Evolutionary conservation across 1,140 invertebrate genomes (phyloP).

Genomic region (Proales similis): DNA sequence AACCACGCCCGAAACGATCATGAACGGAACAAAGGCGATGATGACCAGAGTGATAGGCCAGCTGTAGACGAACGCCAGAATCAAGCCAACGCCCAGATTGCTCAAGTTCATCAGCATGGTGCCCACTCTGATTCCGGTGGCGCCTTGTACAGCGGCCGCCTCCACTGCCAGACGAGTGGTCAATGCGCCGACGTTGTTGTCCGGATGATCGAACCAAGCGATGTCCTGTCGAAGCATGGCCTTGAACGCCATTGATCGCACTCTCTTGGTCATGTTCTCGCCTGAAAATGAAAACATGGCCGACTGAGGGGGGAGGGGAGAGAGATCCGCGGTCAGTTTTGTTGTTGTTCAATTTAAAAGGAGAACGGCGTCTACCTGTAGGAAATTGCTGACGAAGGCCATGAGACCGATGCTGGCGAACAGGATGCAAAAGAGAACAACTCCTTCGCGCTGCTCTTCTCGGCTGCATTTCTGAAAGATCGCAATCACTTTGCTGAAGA

Average conservation of each 20-base stretch:
- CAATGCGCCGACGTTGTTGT: constrained; percentile 56
- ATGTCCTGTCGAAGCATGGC: constrained; percentile 57
- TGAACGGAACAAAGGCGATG: constrained; percentile 44
- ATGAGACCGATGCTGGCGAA: constrained; percentile 63
- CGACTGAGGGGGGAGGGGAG: no score
- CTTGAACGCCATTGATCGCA: constrained; percentile 62
- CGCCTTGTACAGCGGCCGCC: constrained; percentile 55
- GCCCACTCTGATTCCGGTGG: constrained; percentile 55
- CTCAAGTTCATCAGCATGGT: background rate
- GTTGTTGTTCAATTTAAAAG: no score
- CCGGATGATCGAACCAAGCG: constrained; percentile 55
- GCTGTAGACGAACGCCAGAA: constrained; percentile 45
- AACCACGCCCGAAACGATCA: constrained; percentile 58
- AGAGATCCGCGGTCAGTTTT: no score
- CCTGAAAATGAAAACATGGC: constrained; percentile 56
- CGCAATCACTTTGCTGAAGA: constrained; percentile 61
- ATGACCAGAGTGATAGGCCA: constrained; percentile 51
- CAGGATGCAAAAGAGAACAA: constrained; percentile 61
- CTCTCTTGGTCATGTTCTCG: constrained; percentile 63
- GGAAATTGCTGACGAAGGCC: constrained; percentile 61
- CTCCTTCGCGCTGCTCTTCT: constrained; percentile 58
- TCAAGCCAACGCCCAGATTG: background rate
- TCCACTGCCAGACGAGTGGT: constrained; percentile 56
- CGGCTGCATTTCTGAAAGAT: constrained; percentile 52
- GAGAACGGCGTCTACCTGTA: no score